Conservation (phyloP, 2,797 vertebrate species). For the Channallabes apus region DNA sequence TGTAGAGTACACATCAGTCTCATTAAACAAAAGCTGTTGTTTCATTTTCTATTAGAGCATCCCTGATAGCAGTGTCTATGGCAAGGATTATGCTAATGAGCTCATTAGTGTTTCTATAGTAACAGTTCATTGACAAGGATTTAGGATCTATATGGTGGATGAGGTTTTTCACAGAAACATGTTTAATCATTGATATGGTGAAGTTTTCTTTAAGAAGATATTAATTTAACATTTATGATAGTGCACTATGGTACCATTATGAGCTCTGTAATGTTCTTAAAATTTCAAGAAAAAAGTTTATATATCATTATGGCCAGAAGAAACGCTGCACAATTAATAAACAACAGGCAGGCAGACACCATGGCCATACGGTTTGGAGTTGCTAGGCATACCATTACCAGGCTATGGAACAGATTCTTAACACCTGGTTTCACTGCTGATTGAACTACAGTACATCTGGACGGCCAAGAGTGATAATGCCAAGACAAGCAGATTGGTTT, state of each 20-base stretch:
- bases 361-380: no score
- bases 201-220: no score
- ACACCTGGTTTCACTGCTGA: no score
- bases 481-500: no score
- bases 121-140: not conserved
- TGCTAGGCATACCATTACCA: no score
- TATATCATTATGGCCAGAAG: no score
- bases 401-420: no score
- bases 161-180: not conserved
- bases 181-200: not conserved
- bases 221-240: not conserved
- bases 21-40: not conserved
- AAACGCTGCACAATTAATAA: no score
- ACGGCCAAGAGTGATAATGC: no score
- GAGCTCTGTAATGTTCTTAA: not conserved
- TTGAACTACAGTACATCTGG: no score
- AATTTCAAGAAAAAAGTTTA: no score
- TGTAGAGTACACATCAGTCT: not conserved
- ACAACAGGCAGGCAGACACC: no score
- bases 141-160: not conserved
- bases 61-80: not conserved
- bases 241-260: not conserved
- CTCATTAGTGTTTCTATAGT: not conserved
- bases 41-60: not conserved
- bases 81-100: not conserved